phyloP scores from a whole-genome alignment of 2,888 invertebrate species.

The Electrophaes corylata region DNA sequence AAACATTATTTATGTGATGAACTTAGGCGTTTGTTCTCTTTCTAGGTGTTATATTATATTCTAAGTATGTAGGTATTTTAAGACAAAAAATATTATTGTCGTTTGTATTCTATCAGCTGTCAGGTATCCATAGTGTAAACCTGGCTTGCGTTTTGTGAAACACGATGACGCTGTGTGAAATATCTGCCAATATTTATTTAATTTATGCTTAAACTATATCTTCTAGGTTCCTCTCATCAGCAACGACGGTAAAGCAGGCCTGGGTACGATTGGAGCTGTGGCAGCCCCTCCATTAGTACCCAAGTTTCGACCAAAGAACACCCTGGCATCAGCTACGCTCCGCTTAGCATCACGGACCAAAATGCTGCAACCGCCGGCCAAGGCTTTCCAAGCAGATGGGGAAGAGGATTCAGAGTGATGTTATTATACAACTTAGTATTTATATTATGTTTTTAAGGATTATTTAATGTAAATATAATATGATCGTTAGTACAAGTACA shows the following conservation, averaged over 20 bases:
- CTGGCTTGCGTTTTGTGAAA: no score
- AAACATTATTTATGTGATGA: no score
- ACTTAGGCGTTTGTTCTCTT: no score
- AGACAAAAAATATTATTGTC: no score
- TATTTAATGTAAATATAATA: no score
- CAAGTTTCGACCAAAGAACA: conserved; percentile 44
- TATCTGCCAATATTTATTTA: no score
- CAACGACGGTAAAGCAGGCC: conserved; percentile 86
- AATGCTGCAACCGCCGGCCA: conserved; percentile 73
- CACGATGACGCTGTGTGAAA: no score
- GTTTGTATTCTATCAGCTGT: no score
- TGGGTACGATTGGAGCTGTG: conserved; percentile 77
- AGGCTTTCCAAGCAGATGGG: conserved; percentile 57
- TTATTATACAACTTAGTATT: not conserved
- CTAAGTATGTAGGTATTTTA: no score
- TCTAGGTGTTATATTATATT: no score
- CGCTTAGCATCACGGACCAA: conserved; percentile 66
- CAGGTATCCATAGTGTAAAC: no score
- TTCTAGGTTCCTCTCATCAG: conserved; percentile 84
- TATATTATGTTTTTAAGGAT: not conserved
- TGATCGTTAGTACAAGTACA: no score
- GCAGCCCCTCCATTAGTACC: conserved; percentile 41
- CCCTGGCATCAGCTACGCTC: conserved; percentile 65
- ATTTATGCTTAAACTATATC: conserved; percentile 22
- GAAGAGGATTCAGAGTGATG: conserved; percentile 60